phyloP scores from a whole-genome alignment of 37 sponge, comb jelly and placozoan genomes.

The Diacarnus erythraeanus region DNA sequence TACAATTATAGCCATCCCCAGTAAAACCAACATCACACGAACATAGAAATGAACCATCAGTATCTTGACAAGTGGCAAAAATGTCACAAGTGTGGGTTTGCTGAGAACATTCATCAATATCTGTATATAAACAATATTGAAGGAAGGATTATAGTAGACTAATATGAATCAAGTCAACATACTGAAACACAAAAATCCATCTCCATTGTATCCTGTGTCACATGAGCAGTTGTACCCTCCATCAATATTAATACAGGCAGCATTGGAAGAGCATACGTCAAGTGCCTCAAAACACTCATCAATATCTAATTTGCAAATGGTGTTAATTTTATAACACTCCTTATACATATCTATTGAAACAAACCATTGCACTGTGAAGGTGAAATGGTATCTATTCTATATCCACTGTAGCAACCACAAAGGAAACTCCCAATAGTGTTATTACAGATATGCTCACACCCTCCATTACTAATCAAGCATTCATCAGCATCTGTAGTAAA shows the following conservation, averaged over 20 bases:
- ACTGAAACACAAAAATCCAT: neutral
- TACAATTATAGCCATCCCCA: neutral
- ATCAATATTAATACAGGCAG: neutral
- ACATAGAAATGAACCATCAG: conserved; percentile 31
- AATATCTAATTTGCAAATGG: conserved; percentile 11
- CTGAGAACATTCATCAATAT: conserved; percentile 33
- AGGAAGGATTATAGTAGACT: no score
- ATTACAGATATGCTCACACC: conserved; percentile 33
- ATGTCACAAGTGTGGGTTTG: neutral
- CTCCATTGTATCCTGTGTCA: neutral
- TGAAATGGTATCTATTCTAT: conserved; percentile 6
- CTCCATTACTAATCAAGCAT: conserved; percentile 27
- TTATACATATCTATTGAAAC: neutral
- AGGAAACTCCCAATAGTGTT: conserved; percentile 29
- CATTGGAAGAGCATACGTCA: neutral
- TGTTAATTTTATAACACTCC: neutral
- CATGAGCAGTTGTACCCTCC: conserved; percentile 20
- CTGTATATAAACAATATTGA: conserved; percentile 1
- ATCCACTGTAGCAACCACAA: conserved; percentile 28
- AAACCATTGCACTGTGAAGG: neutral
- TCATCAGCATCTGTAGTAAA: conserved; percentile 26
- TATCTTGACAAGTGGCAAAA: conserved; percentile 16
- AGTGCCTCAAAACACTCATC: conserved; percentile 34
- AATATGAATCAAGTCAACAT: neutral
- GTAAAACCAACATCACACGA: conserved; percentile 5